Evolutionary conservation across 2,888 invertebrate genomes (phyloP).

Genomic region (Philereme transversata): DNA sequence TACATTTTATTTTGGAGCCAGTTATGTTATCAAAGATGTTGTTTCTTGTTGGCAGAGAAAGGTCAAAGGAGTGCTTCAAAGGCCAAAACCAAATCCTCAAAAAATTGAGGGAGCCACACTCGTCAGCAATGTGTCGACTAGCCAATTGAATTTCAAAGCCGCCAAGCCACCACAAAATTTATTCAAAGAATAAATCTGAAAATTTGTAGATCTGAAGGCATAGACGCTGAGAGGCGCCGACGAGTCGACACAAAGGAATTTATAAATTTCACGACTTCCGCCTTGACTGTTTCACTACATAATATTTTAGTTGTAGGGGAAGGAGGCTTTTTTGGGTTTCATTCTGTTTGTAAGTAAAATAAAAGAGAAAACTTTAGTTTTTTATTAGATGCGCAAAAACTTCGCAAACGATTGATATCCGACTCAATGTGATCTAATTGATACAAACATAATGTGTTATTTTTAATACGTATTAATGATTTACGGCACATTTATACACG

Average conservation of each 20-base stretch:
- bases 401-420: constrained; percentile 1
- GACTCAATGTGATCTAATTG: background rate
- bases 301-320: constrained; percentile 31
- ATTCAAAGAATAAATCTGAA: constrained; percentile 85
- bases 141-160: constrained; percentile 84
- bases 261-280: constrained; percentile 84
- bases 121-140: constrained; percentile 80
- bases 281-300: constrained; percentile 66
- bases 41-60: constrained; percentile 15
- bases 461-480: no score
- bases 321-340: constrained; percentile 15
- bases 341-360: constrained; percentile 17
- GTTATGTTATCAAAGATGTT: constrained; percentile 9
- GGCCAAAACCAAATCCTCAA: constrained; percentile 47
- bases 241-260: constrained; percentile 81
- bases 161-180: constrained; percentile 82
- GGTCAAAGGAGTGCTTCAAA: constrained; percentile 16
- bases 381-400: constrained; percentile 12
- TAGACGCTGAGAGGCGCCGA: constrained; percentile 78
- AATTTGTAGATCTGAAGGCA: constrained; percentile 83
- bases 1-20: constrained; percentile 1
- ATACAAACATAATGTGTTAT: no score
- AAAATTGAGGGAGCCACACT: constrained; percentile 68
- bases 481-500: no score
- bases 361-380: constrained; percentile 16